Evolutionary conservation across 2,797 vertebrate genomes (phyloP).

Genomic region (Chloroceryle inda): DNA sequence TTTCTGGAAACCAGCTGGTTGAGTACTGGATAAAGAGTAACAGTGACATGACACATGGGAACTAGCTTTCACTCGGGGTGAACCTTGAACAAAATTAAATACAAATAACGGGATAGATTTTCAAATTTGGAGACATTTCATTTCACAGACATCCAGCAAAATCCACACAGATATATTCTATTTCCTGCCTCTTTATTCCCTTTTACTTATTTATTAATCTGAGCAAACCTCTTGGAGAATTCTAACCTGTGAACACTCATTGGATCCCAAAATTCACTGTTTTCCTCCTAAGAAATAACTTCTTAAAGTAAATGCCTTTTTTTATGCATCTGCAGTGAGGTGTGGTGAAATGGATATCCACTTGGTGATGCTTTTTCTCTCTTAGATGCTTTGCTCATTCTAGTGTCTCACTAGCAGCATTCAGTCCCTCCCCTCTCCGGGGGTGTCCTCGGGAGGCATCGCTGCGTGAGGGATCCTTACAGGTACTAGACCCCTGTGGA

Average conservation of each 20-base stretch:
- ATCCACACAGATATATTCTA: background rate
- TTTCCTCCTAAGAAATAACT: background rate
- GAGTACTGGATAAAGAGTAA: background rate
- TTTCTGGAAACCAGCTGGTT: background rate
- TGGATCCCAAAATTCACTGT: background rate
- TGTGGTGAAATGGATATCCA: background rate
- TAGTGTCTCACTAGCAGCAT: constrained; percentile 53
- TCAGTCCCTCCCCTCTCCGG: constrained; percentile 81
- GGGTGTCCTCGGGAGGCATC: constrained; percentile 72
- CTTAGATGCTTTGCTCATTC: constrained; percentile 75
- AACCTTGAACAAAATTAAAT: background rate
- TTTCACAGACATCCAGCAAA: background rate
- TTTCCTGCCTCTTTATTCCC: background rate
- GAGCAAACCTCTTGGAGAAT: background rate
- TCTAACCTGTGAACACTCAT: background rate
- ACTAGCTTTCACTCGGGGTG: background rate
- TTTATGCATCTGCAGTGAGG: background rate
- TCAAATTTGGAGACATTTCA: background rate
- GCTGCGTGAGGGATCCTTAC: constrained; percentile 82
- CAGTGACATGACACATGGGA: background rate
- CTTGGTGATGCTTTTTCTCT: background rate
- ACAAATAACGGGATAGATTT: background rate
- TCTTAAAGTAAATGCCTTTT: background rate
- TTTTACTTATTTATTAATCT: background rate
- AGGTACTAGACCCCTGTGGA: constrained; percentile 71